Percentiles rank a stretch among this genome's conserved stretches.
Evolutionary conservation across 2,888 invertebrate genomes (phyloP).

Genomic region (Melolontha melolontha): DNA sequence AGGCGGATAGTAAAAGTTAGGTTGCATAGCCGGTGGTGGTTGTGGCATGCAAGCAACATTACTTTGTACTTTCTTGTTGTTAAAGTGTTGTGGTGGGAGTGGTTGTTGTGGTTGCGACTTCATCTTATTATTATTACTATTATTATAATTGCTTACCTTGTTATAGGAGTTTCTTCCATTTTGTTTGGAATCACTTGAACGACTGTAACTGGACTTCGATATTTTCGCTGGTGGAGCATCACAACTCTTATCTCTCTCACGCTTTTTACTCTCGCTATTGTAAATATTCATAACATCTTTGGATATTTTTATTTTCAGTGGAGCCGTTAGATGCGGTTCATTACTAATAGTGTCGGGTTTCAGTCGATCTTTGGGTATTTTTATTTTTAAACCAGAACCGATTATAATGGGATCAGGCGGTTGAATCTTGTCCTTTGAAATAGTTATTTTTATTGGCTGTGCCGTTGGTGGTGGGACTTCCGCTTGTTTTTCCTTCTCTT

Average conservation of each 20-base stretch:
- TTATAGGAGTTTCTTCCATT: constrained; percentile 62
- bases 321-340: constrained; percentile 48
- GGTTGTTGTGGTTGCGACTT: constrained; percentile 23
- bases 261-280: constrained; percentile 58
- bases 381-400: constrained; percentile 76
- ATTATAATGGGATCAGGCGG: constrained; percentile 47
- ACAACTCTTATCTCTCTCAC: constrained; percentile 64
- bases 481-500: constrained; percentile 48
- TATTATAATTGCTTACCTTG: constrained; percentile 61
- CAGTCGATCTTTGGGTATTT: constrained; percentile 82
- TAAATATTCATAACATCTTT: constrained; percentile 74
- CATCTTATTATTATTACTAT: constrained; percentile 49
- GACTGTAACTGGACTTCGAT: constrained; percentile 54
- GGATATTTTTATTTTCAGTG: constrained; percentile 83
- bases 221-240: constrained; percentile 61
- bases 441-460: constrained; percentile 69
- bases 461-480: constrained; percentile 56
- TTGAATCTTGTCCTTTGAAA: constrained; percentile 71
- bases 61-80: constrained; percentile 32
- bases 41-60: constrained; percentile 63
- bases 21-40: constrained; percentile 63
- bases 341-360: constrained; percentile 66
- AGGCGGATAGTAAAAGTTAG: constrained; percentile 39
- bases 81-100: constrained; percentile 48
- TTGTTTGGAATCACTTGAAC: constrained; percentile 57